Percentiles rank a stretch among this genome's conserved stretches.
phyloP scores from a whole-genome alignment of 2,888 invertebrate genomes.

The Oxytorus armatus region DNA sequence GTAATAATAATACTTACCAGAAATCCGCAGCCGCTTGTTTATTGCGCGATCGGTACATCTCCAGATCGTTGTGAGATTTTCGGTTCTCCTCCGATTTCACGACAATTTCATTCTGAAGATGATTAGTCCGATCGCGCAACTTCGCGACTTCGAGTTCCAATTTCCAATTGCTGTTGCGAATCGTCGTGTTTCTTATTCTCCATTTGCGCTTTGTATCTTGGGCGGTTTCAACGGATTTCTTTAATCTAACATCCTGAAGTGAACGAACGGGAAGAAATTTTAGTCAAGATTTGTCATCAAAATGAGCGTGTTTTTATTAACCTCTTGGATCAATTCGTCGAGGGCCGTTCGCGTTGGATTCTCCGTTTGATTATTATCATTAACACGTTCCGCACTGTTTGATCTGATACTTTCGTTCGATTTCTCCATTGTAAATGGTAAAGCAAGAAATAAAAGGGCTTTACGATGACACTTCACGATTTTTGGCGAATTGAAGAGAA shows the following conservation, averaged over 20 bases:
- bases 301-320: not conserved
- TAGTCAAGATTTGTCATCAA: not conserved
- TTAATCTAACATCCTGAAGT: constrained; percentile 40
- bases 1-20: constrained; percentile 35
- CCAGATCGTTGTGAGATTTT: constrained; percentile 44
- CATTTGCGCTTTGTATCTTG: constrained; percentile 53
- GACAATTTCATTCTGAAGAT: constrained; percentile 31
- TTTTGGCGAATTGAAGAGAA: not conserved
- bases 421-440: constrained; percentile 9
- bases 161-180: constrained; percentile 59
- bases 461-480: not conserved
- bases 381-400: not conserved
- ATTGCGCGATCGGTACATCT: constrained; percentile 34
- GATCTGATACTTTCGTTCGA: not conserved
- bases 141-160: constrained; percentile 39
- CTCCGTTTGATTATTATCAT: constrained; percentile 16
- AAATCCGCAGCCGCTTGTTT: constrained; percentile 53
- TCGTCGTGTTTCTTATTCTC: constrained; percentile 30
- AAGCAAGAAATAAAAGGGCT: not conserved
- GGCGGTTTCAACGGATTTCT: constrained; percentile 31
- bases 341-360: constrained; percentile 39
- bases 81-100: constrained; percentile 38
- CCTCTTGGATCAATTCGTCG: constrained; percentile 42
- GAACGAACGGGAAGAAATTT: not conserved
- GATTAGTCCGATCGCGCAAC: constrained; percentile 32